Percentiles rank a stretch among this genome's conserved stretches.
phyloP scores from a whole-genome alignment of 2,888 invertebrate species.

The Crocallis elinguaria region DNA sequence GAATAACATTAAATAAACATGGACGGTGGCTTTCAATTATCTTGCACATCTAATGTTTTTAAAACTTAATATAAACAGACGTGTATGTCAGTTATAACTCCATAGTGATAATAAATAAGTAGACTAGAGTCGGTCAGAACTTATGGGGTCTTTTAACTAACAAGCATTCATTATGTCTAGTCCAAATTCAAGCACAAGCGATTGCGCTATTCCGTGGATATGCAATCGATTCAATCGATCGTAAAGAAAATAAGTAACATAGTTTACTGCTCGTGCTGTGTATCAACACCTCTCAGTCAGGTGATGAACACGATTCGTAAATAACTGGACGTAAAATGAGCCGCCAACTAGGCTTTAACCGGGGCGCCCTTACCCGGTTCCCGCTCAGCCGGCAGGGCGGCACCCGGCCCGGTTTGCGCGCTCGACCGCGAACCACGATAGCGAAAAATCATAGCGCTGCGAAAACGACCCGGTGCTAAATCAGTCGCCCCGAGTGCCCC shows the following conservation, averaged over 20 bases:
- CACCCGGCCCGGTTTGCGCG: conserved; percentile 26
- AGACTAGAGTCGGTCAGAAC: no score
- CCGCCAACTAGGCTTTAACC: conserved; percentile 2
- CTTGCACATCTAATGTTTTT: no score
- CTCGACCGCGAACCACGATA: conserved; percentile 46
- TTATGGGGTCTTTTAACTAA: no score
- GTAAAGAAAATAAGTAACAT: neutral
- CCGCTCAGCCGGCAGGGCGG: conserved; percentile 1
- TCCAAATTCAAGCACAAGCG: neutral
- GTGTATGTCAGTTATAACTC: no score
- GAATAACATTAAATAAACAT: no score
- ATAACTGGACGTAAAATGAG: conserved; percentile 21
- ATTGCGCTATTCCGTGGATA: neutral
- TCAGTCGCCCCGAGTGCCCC: conserved; percentile 43
- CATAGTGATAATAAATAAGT: no score
- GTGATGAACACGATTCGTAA: conserved; percentile 26
- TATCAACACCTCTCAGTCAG: neutral
- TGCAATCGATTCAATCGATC: neutral
- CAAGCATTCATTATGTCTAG: no score
- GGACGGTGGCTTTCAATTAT: no score
- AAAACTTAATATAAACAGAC: no score
- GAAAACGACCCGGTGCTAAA: conserved; percentile 48
- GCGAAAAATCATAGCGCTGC: conserved; percentile 49
- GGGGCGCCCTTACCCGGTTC: conserved; percentile 1
- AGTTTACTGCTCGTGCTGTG: neutral